These are phyloP conservation scores for Megaceryle torquata DNA, from an alignment of 2,113 vertebrate species.

Conservation along the genomic window DNA sequence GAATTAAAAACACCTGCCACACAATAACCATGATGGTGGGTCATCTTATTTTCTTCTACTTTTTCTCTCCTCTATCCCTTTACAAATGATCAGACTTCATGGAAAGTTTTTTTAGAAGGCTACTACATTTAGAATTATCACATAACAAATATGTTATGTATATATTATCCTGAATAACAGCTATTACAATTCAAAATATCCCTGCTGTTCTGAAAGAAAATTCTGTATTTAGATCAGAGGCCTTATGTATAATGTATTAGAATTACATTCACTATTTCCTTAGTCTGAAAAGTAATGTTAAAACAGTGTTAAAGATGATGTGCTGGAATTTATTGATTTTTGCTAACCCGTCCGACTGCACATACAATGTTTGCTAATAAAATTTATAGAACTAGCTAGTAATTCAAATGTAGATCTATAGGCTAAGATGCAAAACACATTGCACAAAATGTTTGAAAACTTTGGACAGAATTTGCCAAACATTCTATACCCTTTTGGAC, in stretches of 20 bases:
- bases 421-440: background rate
- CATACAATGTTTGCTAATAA: background rate
- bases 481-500: background rate
- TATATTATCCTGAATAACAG: background rate
- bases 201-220: background rate
- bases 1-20: background rate
- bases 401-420: background rate
- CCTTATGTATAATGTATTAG: background rate
- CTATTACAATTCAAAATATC: background rate
- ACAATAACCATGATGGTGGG: background rate
- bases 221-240: background rate
- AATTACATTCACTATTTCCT: background rate
- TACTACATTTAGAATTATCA: background rate
- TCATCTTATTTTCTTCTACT: background rate
- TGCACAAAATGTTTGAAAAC: background rate
- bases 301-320: background rate
- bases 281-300: background rate
- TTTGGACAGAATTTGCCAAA: background rate
- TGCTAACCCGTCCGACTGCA: background rate
- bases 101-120: background rate
- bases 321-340: background rate
- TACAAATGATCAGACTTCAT: background rate
- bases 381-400: background rate
- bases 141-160: background rate
- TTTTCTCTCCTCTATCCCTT: background rate